Base-by-base conservation (phyloP, 1,140 invertebrate species). In the Trissolcus basalis region DNA sequence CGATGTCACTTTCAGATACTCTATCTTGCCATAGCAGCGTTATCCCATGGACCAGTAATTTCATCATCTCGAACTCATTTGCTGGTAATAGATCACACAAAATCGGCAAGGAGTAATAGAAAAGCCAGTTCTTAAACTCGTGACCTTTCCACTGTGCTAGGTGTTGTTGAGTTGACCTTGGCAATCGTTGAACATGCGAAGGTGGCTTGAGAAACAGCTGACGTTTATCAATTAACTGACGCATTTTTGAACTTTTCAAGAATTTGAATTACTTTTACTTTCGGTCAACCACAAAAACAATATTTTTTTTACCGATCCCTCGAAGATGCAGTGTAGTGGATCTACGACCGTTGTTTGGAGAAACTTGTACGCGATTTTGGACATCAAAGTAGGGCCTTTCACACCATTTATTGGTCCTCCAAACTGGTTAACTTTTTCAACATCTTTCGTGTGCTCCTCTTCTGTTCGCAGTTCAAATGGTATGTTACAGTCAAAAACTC, bases 111-210 rank as follows among this genome's bases (percentile, higher is more conserved):
- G 55, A 77, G 41, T 49, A 77, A 59, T 74, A 27, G 32, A 71
- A 78, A 49, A 73, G 70, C 43, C 48, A 78, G 11, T 47, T 61
- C 55, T 78, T 78, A 4, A 65, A 70, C 36, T 81, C 59, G 53
- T 53, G 54, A 6, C 35, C 58, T 56, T 77, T 80, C 45, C 56
- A 77, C 33, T 63, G 47, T 1, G 13, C 27, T 9, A 53, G 11
- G 27, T 69, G 43, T 16, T 19, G 15, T 43, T 19, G 15, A 4
- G 74, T 61, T 11, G 51, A 45, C 11, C 50, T 36, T 9, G 70
- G 69, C 19, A 50, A 36, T 33, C 74, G 33, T 51, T 71, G 12
- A 9, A 78, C 55, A 35, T 45, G 65, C 11, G 61, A 55, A 14
- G 77, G 73, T n/a, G 74, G 79, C 19, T 13, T 58, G 4, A 72